These are phyloP conservation scores for Ameiurus melas DNA, from an alignment of 2,113 vertebrate species.

Conservation along the genomic window DNA sequence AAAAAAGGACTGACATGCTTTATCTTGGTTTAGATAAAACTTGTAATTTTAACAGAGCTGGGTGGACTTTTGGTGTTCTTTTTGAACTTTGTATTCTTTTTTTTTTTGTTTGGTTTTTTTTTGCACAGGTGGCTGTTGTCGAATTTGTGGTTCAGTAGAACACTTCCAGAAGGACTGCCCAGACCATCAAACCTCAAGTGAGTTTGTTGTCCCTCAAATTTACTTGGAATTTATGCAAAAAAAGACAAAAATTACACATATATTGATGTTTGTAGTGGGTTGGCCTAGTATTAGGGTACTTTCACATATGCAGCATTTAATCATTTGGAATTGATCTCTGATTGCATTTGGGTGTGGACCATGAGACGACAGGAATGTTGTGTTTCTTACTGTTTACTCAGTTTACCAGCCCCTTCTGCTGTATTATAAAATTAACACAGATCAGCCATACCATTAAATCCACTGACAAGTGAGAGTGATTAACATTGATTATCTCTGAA, in stretches of 20 bases:
- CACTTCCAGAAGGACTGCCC: conserved; percentile 95
- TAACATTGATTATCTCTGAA: too few relatives aligned
- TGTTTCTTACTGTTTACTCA: neutral
- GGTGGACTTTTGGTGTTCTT: neutral
- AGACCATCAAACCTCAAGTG: conserved; percentile 81
- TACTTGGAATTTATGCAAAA: neutral
- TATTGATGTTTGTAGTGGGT: neutral
- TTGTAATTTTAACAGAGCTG: too few relatives aligned
- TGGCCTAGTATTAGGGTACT: neutral
- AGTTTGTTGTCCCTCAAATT: conserved; percentile 49
- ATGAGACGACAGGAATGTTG: neutral
- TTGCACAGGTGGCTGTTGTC: conserved; percentile 84
- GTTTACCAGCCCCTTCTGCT: neutral
- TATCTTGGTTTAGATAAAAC: too few relatives aligned
- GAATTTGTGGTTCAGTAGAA: conserved; percentile 91
- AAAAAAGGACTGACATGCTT: too few relatives aligned
- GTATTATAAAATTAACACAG: too few relatives aligned
- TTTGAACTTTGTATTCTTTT: neutral
- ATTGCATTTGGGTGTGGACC: neutral
- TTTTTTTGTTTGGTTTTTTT: neutral
- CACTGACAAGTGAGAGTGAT: too few relatives aligned
- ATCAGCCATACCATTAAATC: too few relatives aligned
- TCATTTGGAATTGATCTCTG: neutral
- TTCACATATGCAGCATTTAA: neutral
- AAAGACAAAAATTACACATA: neutral